Evolutionary conservation across 35 echinoderm and acorn worm genomes (phyloP).

Genomic region (Nesometra sesokonis): DNA sequence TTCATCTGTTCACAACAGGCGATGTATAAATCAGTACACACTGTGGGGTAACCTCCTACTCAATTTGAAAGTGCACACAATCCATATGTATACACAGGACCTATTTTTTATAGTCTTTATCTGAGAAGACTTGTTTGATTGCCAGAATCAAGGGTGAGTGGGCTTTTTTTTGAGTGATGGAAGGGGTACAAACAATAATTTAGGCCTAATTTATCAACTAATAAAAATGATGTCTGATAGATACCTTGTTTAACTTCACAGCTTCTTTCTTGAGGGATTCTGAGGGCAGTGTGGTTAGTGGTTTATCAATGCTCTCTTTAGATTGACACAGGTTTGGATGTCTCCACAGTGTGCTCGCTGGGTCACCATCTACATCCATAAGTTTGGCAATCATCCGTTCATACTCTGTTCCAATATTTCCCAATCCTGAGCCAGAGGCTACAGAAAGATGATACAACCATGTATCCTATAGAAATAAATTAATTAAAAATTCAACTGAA

Average conservation of each 20-base stretch:
- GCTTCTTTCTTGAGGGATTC: constrained; percentile 90
- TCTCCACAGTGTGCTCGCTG: constrained; percentile 59
- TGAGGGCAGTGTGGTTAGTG: constrained; percentile 87
- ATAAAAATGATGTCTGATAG: too few species aligned
- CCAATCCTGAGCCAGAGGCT: constrained; percentile 57
- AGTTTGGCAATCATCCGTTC: constrained; percentile 60
- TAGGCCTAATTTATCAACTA: too few species aligned
- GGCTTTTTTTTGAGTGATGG: too few species aligned
- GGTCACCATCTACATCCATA: constrained; percentile 53
- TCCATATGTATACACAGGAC: too few species aligned
- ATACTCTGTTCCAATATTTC: constrained; percentile 70
- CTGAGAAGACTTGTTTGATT: too few species aligned
- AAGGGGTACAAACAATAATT: too few species aligned
- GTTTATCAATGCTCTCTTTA: constrained; percentile 91
- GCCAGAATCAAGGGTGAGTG: too few species aligned
- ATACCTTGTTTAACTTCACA: constrained; percentile 84
- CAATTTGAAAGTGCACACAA: too few species aligned
- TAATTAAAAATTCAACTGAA: neutral
- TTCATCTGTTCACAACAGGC: too few species aligned
- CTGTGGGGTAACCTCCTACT: too few species aligned
- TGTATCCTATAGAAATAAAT: constrained; percentile 44
- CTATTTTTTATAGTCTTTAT: too few species aligned
- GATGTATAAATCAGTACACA: too few species aligned
- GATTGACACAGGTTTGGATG: constrained; percentile 64
- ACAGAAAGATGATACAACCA: constrained; percentile 86